phyloP scores from a whole-genome alignment of 2,113 vertebrate species.

The Chauna torquata region DNA sequence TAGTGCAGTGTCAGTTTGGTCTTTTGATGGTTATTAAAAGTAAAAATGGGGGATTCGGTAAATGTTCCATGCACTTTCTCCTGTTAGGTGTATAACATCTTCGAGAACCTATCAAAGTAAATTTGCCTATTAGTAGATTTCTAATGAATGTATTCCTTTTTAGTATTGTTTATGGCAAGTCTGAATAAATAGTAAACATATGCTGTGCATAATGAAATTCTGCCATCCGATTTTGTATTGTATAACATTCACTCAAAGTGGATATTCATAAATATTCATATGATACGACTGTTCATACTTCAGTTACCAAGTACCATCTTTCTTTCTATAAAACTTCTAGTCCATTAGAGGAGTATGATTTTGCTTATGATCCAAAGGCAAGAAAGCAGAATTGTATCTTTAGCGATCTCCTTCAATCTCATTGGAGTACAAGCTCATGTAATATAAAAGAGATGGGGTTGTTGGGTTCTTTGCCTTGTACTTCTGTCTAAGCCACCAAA shows the following conservation, averaged over 20 bases:
- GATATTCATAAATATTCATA: constrained; percentile 37
- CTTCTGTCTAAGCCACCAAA: background rate
- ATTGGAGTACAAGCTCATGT: background rate
- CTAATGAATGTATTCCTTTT: background rate
- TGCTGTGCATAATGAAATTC: constrained; percentile 9
- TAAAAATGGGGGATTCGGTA: background rate
- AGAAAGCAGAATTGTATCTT: background rate
- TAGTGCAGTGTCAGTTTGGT: background rate
- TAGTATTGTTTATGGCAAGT: background rate
- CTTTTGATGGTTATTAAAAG: background rate
- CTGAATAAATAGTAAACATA: constrained; percentile 21
- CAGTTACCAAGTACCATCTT: background rate
- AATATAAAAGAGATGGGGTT: background rate
- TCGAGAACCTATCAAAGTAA: background rate
- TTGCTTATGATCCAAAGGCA: background rate
- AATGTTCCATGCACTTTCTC: background rate
- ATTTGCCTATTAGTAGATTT: background rate
- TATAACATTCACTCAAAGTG: background rate
- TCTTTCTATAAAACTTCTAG: background rate
- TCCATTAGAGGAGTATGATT: background rate
- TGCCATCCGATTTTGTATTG: background rate
- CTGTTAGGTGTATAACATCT: background rate
- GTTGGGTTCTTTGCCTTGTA: background rate
- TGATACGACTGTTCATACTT: background rate
- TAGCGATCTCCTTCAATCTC: background rate